Evolutionary conservation across 2,113 vertebrate species (phyloP), one percentile per base, ranked within the genome.

Genomic region (Casuarius casuarius): DNA sequence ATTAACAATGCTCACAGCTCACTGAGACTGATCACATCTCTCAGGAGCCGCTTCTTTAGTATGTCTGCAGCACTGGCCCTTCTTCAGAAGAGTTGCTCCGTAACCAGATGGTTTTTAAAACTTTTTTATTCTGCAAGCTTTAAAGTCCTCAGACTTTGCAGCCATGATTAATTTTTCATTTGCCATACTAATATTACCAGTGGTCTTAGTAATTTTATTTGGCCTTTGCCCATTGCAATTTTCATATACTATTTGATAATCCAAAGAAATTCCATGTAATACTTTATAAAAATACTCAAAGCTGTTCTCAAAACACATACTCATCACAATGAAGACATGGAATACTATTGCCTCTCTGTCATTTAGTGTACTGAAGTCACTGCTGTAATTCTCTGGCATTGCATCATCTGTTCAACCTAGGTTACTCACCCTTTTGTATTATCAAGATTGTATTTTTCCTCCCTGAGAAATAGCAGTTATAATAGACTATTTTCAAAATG

Each of bases 401-500:
- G 80, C 88, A 79, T 87, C 89, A 70, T 92, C 92, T 87, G 35
- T 10, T 91, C 95, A 95, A 40, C 80, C 58, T 48, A 38, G 94
- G 62, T 83, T 96, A 78, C 66, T 94, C 90, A 76, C 71, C 86
- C 87, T 18, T 26, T 61, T 67, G 71, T 49, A 77, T 96, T 94
- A 97, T 75, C 72, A 9, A 94, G 68, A 90, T 76, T 95, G 89
- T 18, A 1, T 91, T 96, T 95, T 85, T 82, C 58, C n/a, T 93
- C 63, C 61, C 63, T n/a, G 40, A 87, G 94, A 95, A 92, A 81
- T 8, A 92, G 90, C 85, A 84, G 77, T 48, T 95, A 80, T 87
- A 94, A 90, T 89, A 93, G 82, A 73, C 63, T 77, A 42, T 86
- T 96, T 95, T 91, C 91, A 90, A 88, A 95, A 87, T 96, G 97